phyloP scores from a whole-genome alignment of 2,888 invertebrate genomes.

The Pyrocoelia pectoralis region DNA sequence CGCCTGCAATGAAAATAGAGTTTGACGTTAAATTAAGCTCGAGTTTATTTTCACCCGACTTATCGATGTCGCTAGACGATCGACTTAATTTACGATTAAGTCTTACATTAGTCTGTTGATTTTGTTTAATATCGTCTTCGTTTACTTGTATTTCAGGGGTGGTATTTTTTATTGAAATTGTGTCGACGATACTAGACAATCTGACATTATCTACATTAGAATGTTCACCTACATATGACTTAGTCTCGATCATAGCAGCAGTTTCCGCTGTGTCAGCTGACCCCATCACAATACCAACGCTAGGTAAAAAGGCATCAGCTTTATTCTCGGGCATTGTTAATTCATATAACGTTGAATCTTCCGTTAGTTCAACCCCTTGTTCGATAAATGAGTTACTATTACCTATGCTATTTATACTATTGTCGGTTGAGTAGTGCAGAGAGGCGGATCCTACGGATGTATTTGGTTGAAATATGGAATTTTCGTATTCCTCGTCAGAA shows the following conservation, averaged over 20 bases:
- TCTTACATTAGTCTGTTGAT: conserved; percentile 64
- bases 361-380: conserved; percentile 53
- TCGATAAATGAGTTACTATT: conserved; percentile 41
- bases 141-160: conserved; percentile 56
- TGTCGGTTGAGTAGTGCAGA: conserved; percentile 42
- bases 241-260: conserved; percentile 48
- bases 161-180: conserved; percentile 52
- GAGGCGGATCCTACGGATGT: conserved; percentile 41
- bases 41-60: conserved; percentile 40
- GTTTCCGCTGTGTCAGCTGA: conserved; percentile 34
- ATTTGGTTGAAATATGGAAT: conserved; percentile 61
- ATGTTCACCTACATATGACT: conserved; percentile 53
- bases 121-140: conserved; percentile 55
- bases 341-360: conserved; percentile 42
- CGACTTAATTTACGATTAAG: conserved; percentile 73
- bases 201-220: conserved; percentile 57
- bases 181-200: conserved; percentile 58
- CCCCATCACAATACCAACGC: conserved; percentile 71
- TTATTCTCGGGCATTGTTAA: conserved; percentile 42
- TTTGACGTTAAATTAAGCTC: conserved; percentile 33
- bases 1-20: conserved; percentile 36
- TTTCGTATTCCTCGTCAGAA: conserved; percentile 72
- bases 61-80: conserved; percentile 73
- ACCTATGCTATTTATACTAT: conserved; percentile 20
- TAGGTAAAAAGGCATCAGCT: conserved; percentile 65